Evolutionary conservation across 2,797 vertebrate species (phyloP), one percentile per base, ranked within the genome.

Genomic region (Malurus splendens): DNA sequence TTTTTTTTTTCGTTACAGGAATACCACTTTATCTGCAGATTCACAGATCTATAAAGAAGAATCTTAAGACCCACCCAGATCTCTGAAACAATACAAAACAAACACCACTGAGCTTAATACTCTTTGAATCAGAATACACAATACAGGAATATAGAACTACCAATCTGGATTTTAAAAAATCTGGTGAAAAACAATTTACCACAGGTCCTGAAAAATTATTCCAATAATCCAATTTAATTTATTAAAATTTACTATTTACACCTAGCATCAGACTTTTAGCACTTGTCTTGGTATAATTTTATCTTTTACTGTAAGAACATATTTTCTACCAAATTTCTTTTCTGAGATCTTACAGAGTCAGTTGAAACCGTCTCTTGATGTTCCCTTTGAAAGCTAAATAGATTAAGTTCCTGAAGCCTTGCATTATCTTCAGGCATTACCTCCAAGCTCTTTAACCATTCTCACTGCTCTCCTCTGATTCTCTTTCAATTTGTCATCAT

Each of bases 401-500:
- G 86, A 92, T 90, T 81, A 86, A 73, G 70, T 54, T 94, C 56
- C 74, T 60, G 41, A 79, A 89, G 73, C 56, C 50, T 62, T 22
- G 12, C 38, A 54, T 82, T 95, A 90, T 74, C 91, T 86, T 66
- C 76, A 87, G 73, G 85, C 70, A 13, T 60, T 70, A 86, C 56
- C 71, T 90, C 83, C 73, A 89, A 90, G 86, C 57, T n/a, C 57
- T 85, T 75, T 71, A 92, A 75, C 79, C 59, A 73, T 64, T 75
- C 90, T 86, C 59, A 59, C 62, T 48, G 66, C n/a, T 81, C 44
- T 83, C 70, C 82, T 90, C 82, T 81, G 73, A 85, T 92, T 93
- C 70, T 87, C 48, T 93, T 90, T 87, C 89, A 92, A 66, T 94
- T 95, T 94, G 66, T 94, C 91, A 90, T 93, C 70, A 93, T 82